Percentiles rank a stretch among this genome's conserved stretches.
These are phyloP conservation scores for Urophycis tenuis DNA, from an alignment of 2,797 vertebrate species.

Conservation along the genomic window DNA sequence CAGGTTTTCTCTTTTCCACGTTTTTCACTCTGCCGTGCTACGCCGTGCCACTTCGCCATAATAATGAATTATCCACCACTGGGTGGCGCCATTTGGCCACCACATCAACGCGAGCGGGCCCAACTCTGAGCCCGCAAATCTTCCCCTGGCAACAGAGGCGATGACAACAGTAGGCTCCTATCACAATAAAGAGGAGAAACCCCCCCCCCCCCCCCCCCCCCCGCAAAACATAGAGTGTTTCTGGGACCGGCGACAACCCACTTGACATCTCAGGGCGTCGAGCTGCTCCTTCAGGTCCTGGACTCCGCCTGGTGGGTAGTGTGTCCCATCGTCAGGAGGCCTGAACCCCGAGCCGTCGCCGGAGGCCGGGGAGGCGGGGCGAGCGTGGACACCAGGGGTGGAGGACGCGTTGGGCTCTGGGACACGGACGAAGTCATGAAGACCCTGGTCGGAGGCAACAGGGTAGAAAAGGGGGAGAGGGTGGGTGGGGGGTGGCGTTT, in stretches of 20 bases:
- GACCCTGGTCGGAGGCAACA: too few relatives aligned
- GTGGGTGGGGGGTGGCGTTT: neutral
- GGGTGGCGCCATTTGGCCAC: slow-evolving; percentile 51
- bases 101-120: slow-evolving; percentile 14
- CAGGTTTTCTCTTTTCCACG: neutral
- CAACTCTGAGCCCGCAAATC: slow-evolving; percentile 27
- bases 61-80: slow-evolving; percentile 46
- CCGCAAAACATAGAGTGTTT: neutral
- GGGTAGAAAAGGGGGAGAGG: too few relatives aligned
- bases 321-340: slow-evolving; percentile 20
- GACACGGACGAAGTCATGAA: neutral
- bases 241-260: slow-evolving; percentile 31
- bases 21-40: neutral
- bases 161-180: slow-evolving; percentile 31
- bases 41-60: neutral
- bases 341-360: neutral
- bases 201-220: too few relatives aligned
- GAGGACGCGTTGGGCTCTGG: neutral
- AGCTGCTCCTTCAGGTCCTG: slow-evolving; percentile 71
- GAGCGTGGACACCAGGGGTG: neutral
- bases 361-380: neutral
- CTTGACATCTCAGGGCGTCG: slow-evolving; percentile 70
- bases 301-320: slow-evolving; percentile 51
- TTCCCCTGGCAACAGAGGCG: slow-evolving; percentile 60
- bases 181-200: neutral